Conservation (phyloP, 2,113 vertebrate genomes). For the Ceratotherium simum region DNA sequence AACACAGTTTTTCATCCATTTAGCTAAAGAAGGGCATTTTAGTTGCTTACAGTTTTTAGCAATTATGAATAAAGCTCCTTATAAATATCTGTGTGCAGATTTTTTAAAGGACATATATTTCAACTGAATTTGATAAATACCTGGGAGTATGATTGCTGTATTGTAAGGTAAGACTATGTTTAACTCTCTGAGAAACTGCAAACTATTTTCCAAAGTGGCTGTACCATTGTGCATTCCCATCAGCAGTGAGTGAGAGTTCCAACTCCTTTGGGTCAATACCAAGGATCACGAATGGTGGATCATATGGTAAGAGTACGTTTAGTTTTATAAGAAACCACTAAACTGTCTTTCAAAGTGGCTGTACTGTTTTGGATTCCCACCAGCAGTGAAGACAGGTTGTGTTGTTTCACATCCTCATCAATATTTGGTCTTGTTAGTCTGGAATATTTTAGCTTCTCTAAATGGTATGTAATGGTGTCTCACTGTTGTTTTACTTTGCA, state of each 20-base stretch:
- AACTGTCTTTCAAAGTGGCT: background rate
- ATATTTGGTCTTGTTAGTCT: background rate
- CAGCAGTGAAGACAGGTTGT: background rate
- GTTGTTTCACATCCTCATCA: background rate
- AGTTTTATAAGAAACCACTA: background rate
- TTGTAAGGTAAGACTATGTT: background rate
- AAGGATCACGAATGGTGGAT: background rate
- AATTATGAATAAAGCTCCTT: background rate
- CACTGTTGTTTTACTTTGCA: background rate
- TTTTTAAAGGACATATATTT: background rate
- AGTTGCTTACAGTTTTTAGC: background rate
- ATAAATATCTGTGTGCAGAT: background rate
- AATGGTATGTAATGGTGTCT: background rate
- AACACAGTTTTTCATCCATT: background rate
- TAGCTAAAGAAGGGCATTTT: background rate
- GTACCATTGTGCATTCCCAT: background rate
- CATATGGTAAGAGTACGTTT: background rate
- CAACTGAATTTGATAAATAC: background rate
- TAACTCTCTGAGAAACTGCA: background rate
- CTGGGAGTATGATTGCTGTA: background rate
- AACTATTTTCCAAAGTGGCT: background rate
- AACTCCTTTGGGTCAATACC: background rate
- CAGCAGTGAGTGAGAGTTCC: background rate
- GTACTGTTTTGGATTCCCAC: background rate
- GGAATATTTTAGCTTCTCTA: background rate